Evolutionary conservation across 2,888 invertebrate genomes (phyloP).

Genomic region (Sepiola atlantica): DNA sequence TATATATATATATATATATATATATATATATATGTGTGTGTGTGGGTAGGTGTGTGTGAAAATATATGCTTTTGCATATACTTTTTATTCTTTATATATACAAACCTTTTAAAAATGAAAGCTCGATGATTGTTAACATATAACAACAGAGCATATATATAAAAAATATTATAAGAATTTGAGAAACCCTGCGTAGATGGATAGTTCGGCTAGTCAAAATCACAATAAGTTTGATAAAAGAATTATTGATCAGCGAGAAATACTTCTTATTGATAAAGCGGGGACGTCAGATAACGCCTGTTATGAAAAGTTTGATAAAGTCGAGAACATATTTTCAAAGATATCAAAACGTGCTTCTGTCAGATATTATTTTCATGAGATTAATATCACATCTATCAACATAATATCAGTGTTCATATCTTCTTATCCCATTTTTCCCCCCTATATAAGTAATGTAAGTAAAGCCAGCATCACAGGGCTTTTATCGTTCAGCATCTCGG

Average conservation of each 20-base stretch:
- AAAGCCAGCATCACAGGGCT: background rate
- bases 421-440: background rate
- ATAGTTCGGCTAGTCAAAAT: too few species aligned
- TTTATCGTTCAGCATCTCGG: background rate
- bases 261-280: background rate
- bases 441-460: background rate
- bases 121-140: too few species aligned
- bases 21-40: too few species aligned
- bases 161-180: too few species aligned
- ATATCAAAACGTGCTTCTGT: background rate
- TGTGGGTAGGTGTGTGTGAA: too few species aligned
- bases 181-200: too few species aligned
- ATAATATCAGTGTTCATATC: background rate
- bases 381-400: constrained; percentile 8
- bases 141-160: too few species aligned
- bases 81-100: too few species aligned
- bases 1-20: too few species aligned
- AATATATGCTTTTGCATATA: too few species aligned
- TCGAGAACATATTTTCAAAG: background rate
- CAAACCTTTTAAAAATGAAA: too few species aligned
- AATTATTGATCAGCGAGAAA: background rate
- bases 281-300: background rate
- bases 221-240: background rate
- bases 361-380: background rate
- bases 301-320: background rate